Base-by-base conservation (phyloP, 2,888 invertebrate genomes). In the Xanthorhoe spadicearia region DNA sequence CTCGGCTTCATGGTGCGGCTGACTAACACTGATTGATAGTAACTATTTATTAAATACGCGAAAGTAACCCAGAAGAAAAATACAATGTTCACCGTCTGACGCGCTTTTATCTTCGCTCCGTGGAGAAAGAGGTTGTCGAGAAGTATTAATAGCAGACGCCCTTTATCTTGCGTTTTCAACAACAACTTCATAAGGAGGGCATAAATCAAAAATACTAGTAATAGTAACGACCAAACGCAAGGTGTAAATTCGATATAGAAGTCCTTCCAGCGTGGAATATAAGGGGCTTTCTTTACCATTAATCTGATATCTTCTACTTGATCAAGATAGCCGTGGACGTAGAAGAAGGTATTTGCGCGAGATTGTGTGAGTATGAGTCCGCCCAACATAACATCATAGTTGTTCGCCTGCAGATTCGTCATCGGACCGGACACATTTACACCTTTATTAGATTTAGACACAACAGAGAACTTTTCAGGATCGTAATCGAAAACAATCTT, bases 1-100 rank as follows among this genome's bases (percentile, higher is more conserved):
- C 67, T 61, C 5, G 81, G 81, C 13, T 72, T 75, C 2, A 71
- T 66, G 0, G 77, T 80, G 1, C 79, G 51, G 64, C 82, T 83
- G 23, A 77, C 69, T 9, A 83, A 58, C 48, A 62, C 76, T 0
- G 79, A 77, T 17, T 77, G 79, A 46, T 79, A 81, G 13, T 75
- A 78, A 32, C 70, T 66, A 63, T 79, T 78, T 0, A 79, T 66
- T 4, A 80, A 55, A 56, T 73, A 82, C 0, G 84, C 77, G 57
- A 84, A 88, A 75, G 80, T 75, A 4, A 87, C 69, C 88, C 88
- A 88, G 7, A 75, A 60, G 9, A 85, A 75, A 3, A 86, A 65
- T 1, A 83, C 64, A 2, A 66, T 73, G 61, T 76, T 79, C 0
- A 74, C 64, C 5, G 69, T 68, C 38, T 63, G 68, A n/a, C 73